Evolutionary conservation across 2,113 vertebrate genomes (phyloP), one percentile per base, ranked within the genome.

Genomic region (Nicator chloris): DNA sequence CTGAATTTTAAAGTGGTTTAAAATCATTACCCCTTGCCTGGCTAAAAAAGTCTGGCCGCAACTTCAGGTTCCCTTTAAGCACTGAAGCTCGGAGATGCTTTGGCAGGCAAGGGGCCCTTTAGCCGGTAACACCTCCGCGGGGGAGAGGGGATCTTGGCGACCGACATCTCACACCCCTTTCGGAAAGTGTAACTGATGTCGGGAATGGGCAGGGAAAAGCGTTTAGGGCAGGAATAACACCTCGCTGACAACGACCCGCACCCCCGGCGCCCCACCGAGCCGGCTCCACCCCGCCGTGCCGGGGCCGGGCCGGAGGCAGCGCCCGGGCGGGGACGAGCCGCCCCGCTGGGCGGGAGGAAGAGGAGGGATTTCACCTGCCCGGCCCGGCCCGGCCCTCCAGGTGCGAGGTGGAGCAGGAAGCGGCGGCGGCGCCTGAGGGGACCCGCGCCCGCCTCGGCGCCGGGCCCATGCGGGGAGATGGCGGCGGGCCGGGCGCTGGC

Each of bases 381-480:
- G 2, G 83, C 45, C 39, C 45, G 35, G 2, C 27, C 20, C 54
- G 31, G 22, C 65, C 35, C 31, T 26, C 71, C 92, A 92, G 93
- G 95, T 93, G 82, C 35, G 53, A 45, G 88, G 81, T 37, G 61
- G 63, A 49, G 63, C 84, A 21, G 89, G 69, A 90, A 76, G 73
- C 37, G 30, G 39, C 33, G n/a, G 33, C 7, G 72, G 61, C 6
- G 63, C 37, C 19, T 9, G 54, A 56, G 45, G 20, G 60, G 61
- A 26, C 18, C 54, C 30, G 42, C 64, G 47, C 27, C 69, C 63
- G 54, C 76, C 72, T 77, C 19, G 77, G 56, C 70, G 71, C 50
- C 45, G 26, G 63, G 64, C 35, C 69, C 47, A 30, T 63, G 79
- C 79, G 84, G 66, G 64, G 65, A 63, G 84, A 93, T 76, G 89